Conservation (phyloP, 2,888 invertebrate species). For the Vanessa cardui region DNA sequence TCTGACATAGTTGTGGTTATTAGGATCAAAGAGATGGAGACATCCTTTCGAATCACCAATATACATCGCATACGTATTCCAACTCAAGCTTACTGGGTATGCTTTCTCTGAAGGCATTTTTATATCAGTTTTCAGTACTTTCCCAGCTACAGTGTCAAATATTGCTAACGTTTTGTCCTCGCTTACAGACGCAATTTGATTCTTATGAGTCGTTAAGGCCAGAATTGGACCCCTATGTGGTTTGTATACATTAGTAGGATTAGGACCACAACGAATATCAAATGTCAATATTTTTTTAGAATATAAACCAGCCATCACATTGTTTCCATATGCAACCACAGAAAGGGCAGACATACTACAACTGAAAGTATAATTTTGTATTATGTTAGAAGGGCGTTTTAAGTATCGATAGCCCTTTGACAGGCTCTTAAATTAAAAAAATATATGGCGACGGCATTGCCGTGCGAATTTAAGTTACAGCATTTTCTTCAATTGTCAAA, state of each 20-base stretch:
- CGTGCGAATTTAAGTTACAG: too few relatives aligned
- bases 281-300: conserved; percentile 80
- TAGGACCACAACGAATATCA: conserved; percentile 72
- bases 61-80: conserved; percentile 68
- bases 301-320: conserved; percentile 81
- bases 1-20: conserved; percentile 56
- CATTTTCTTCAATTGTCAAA: too few relatives aligned
- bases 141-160: conserved; percentile 81
- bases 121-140: conserved; percentile 63
- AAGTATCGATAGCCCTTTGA: too few relatives aligned
- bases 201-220: conserved; percentile 61
- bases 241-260: conserved; percentile 69
- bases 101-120: conserved; percentile 67
- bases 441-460: too few relatives aligned
- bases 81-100: conserved; percentile 71
- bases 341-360: conserved; percentile 81
- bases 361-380: conserved; percentile 45
- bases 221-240: conserved; percentile 81
- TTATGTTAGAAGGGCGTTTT: too few relatives aligned
- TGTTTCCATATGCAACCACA: conserved; percentile 69
- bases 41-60: conserved; percentile 75
- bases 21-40: conserved; percentile 70
- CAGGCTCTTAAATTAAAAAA: too few relatives aligned
- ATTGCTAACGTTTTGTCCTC: conserved; percentile 83
- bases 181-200: conserved; percentile 82